A percentile compares a stretch with the other conserved stretches of the same genome.
These are phyloP conservation scores for Diadegma fenestrale DNA, from an alignment of 2,888 invertebrate genomes.

Conservation along the genomic window DNA sequence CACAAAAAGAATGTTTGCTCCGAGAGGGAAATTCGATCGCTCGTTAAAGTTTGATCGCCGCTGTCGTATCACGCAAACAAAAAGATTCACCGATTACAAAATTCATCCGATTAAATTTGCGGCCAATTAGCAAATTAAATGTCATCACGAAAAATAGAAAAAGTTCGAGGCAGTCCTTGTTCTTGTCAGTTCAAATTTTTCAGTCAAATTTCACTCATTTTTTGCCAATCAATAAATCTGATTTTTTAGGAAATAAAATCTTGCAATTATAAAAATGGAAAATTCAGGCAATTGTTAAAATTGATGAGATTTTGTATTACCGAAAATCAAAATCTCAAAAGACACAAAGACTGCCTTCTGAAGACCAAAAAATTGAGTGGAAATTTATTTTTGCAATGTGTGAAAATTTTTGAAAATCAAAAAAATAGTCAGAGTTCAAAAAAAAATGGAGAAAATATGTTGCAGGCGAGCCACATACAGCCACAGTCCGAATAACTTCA, in stretches of 20 bases:
- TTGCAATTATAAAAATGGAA: neutral
- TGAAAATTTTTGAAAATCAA: slow-evolving; percentile 40
- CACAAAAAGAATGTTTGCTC: neutral
- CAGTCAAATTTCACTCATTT: neutral
- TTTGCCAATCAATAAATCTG: neutral
- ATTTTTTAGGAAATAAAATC: neutral
- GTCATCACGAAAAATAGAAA: neutral
- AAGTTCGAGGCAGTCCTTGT: neutral
- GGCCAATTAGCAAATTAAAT: neutral
- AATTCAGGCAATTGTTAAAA: neutral
- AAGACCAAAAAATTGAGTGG: neutral
- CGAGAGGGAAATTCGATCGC: slow-evolving; percentile 25
- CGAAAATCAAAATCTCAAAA: neutral
- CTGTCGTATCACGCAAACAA: slow-evolving; percentile 8
- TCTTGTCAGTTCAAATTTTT: neutral
- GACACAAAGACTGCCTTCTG: neutral
- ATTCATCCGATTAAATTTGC: neutral
- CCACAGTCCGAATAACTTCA: slow-evolving; percentile 38
- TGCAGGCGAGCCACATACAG: slow-evolving; percentile 50
- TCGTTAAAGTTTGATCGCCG: slow-evolving; percentile 28
- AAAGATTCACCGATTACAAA: neutral
- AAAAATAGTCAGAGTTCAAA: slow-evolving; percentile 28
- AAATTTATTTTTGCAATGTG: neutral
- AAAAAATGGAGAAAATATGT: slow-evolving; percentile 28
- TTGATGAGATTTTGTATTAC: neutral